Conservation (phyloP, 2,797 vertebrate genomes). For the Odontamblyopus lacepedii region DNA sequence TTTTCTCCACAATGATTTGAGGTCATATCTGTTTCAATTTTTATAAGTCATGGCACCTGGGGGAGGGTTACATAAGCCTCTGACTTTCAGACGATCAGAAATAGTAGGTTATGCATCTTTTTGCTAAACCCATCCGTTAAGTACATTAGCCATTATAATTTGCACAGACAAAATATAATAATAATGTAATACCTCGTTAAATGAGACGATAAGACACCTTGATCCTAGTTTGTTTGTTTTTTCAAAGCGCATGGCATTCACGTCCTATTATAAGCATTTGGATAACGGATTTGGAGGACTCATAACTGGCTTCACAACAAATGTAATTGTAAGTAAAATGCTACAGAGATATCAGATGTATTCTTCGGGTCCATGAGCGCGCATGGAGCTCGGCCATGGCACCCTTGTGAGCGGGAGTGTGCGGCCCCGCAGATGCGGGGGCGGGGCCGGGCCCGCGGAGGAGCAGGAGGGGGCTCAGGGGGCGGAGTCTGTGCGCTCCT, state of each 20-base stretch:
- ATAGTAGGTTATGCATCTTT: too few species aligned
- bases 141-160: slow-evolving; percentile 11
- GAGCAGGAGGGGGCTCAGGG: slow-evolving; percentile 57
- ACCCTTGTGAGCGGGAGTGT: slow-evolving; percentile 84
- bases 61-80: slow-evolving; percentile 79
- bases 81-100: slow-evolving; percentile 56
- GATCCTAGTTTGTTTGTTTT: neutral
- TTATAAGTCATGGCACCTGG: slow-evolving; percentile 51
- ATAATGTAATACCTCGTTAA: neutral
- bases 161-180: neutral
- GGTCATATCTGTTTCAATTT: slow-evolving; percentile 25
- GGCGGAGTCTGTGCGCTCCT: slow-evolving; percentile 81
- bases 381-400: slow-evolving; percentile 62
- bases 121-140: too few species aligned
- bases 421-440: slow-evolving; percentile 86
- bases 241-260: neutral
- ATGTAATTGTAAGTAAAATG: neutral
- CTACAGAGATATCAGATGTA: slow-evolving; percentile 21
- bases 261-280: neutral
- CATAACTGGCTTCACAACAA: neutral
- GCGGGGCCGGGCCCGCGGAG: slow-evolving; percentile 71
- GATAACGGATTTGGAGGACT: neutral
- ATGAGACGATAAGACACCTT: neutral
- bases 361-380: slow-evolving; percentile 51
- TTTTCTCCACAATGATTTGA: neutral